A percentile compares a stretch with the other conserved stretches of the same genome.
phyloP scores from a whole-genome alignment of 2,113 vertebrate genomes.

The Talpa occidentalis region DNA sequence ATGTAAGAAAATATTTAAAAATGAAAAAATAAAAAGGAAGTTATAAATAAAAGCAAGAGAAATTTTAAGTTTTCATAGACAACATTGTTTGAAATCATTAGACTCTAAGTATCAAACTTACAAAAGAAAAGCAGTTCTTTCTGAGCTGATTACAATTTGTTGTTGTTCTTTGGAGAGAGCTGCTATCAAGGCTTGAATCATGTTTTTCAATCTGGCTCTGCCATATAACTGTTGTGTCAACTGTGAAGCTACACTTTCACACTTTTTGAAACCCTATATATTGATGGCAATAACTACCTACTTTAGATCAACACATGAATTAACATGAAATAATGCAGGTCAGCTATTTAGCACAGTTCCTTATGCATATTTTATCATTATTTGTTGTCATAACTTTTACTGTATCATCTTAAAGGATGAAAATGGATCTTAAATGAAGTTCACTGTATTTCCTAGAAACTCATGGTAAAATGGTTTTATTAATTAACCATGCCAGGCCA shows the following conservation, averaged over 20 bases:
- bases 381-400: background rate
- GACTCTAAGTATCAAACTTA: background rate
- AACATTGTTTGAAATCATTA: background rate
- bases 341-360: background rate
- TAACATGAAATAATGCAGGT: background rate
- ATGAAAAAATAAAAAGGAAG: too few species aligned
- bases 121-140: background rate
- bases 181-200: background rate
- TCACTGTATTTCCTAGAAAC: background rate
- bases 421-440: background rate
- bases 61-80: background rate
- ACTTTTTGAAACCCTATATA: background rate
- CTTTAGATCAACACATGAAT: background rate
- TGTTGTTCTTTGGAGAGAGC: background rate
- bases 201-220: background rate
- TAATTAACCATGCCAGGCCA: too few species aligned
- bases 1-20: too few species aligned
- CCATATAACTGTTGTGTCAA: background rate
- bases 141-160: background rate
- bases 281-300: background rate
- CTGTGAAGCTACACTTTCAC: background rate
- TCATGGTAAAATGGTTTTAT: background rate
- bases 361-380: background rate
- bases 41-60: background rate
- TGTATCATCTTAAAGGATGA: background rate